Evolutionary conservation across 2,113 vertebrate genomes (phyloP).

Genomic region (Prietella phreatophila): DNA sequence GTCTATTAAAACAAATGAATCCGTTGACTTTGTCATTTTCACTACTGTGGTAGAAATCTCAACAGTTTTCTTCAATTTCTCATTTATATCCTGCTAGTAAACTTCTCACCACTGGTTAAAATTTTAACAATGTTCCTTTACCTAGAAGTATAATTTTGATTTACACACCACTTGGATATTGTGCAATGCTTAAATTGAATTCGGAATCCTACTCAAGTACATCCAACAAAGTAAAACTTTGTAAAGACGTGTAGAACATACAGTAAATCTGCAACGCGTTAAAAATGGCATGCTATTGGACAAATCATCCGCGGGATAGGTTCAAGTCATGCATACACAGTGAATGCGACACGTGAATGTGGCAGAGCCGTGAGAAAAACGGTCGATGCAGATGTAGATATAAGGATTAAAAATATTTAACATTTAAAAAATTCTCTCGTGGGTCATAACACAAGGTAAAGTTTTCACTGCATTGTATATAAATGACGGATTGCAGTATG

Average conservation of each 20-base stretch:
- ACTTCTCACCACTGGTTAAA: neutral
- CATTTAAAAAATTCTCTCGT: neutral
- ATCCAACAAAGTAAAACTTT: constrained; percentile 6
- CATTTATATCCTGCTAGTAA: neutral
- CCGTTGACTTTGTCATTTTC: neutral
- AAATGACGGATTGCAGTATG: neutral
- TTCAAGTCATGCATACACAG: neutral
- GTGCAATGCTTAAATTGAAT: neutral
- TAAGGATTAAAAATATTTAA: neutral
- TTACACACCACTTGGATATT: neutral
- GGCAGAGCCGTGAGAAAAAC: neutral
- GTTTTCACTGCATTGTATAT: neutral
- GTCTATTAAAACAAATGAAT: neutral
- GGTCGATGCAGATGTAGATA: neutral
- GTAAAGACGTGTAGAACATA: neutral
- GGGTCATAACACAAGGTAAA: neutral
- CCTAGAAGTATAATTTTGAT: neutral
- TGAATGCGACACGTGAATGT: neutral
- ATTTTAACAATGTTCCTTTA: neutral
- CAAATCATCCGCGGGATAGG: neutral
- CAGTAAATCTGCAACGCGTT: neutral
- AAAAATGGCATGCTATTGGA: neutral
- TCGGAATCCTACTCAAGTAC: neutral
- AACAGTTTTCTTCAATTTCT: neutral
- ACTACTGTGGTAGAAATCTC: neutral